Conservation (phyloP, 2,888 invertebrate species). For the Pandemis heparana region DNA sequence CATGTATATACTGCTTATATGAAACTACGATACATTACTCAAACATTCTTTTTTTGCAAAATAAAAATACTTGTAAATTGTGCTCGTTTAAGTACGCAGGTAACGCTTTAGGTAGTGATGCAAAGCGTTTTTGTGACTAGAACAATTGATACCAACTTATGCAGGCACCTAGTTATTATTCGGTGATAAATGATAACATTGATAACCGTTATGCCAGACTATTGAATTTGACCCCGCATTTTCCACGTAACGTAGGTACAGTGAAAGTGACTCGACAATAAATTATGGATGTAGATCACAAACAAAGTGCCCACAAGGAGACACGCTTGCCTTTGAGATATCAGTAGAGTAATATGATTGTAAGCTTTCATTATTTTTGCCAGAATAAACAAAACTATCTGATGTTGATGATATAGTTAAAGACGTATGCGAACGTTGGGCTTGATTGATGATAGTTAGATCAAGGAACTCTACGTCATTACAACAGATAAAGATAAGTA, state of each 20-base stretch:
- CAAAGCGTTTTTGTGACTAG: conserved; percentile 23
- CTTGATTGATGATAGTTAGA: conserved; percentile 1
- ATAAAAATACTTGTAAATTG: background rate
- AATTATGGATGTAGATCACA: conserved; percentile 40
- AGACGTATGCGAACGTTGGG: background rate
- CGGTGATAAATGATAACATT: background rate
- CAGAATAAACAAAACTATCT: conserved; percentile 2
- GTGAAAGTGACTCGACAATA: conserved; percentile 38
- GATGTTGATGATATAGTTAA: background rate
- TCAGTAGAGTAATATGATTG: background rate
- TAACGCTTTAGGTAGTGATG: background rate
- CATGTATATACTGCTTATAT: background rate
- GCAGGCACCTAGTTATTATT: background rate
- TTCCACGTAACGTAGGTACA: conserved; percentile 3
- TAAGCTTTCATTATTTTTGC: background rate
- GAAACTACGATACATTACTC: background rate
- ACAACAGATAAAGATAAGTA: conserved; percentile 16
- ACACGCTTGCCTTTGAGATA: conserved; percentile 20
- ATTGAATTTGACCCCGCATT: conserved; percentile 24
- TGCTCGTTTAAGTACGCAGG: background rate
- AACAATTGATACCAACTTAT: background rate
- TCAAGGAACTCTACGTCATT: conserved; percentile 11
- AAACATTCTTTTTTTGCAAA: background rate
- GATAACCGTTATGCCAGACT: conserved; percentile 10
- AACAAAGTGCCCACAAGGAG: conserved; percentile 22